These are phyloP conservation scores for Drosophila pseudoananassae DNA, from an alignment of 1,140 invertebrate species.

Conservation along the genomic window DNA sequence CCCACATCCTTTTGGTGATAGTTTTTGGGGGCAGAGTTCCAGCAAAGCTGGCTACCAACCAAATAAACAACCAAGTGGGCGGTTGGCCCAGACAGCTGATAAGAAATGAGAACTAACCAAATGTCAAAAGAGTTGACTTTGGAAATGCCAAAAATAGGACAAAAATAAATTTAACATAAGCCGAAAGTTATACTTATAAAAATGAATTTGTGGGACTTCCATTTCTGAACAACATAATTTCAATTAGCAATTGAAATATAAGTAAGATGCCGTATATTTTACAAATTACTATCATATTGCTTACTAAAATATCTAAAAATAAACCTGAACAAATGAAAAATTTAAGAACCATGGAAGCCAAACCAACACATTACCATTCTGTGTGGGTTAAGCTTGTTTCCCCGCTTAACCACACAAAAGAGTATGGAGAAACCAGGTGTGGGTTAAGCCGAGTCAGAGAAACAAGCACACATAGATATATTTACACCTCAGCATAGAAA, in stretches of 20 bases:
- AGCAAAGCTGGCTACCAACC: constrained; percentile 10
- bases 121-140: constrained; percentile 45
- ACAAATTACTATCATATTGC: too few species aligned
- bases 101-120: constrained; percentile 33
- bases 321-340: constrained; percentile 2
- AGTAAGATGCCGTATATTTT: too few species aligned
- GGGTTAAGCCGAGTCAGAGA: constrained; percentile 18
- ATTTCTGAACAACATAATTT: not conserved
- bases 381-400: constrained; percentile 6
- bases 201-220: not conserved
- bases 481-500: constrained; percentile 51
- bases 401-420: constrained; percentile 30
- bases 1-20: constrained; percentile 1
- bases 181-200: not conserved
- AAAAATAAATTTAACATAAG: constrained; percentile 42
- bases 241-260: too few species aligned
- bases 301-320: constrained; percentile 5
- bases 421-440: not conserved
- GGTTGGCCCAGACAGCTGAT: constrained; percentile 15
- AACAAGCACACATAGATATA: constrained; percentile 34
- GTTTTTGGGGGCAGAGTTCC: not conserved
- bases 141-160: constrained; percentile 20
- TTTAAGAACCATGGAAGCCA: constrained; percentile 1
- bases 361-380: not conserved
- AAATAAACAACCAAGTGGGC: constrained; percentile 28